Evolutionary conservation across 1,140 invertebrate species (phyloP).

Genomic region (Dreissena rostriformis): DNA sequence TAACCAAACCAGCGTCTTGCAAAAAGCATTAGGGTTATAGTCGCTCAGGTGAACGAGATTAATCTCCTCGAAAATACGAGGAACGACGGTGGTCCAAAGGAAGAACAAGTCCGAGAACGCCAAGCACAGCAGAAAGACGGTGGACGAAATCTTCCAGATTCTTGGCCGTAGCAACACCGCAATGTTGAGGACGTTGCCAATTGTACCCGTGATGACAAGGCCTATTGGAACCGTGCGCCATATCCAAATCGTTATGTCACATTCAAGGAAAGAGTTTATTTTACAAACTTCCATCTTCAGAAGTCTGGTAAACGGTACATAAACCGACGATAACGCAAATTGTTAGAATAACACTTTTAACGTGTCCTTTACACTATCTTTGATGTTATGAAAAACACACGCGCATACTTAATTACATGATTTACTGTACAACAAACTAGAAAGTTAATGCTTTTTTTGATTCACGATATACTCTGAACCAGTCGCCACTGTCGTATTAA

Average conservation of each 20-base stretch:
- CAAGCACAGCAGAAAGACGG: neutral
- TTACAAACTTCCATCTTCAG: neutral
- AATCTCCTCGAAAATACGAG: neutral
- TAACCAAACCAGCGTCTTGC: neutral
- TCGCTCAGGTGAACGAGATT: neutral
- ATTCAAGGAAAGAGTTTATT: too few relatives aligned
- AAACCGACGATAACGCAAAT: too few relatives aligned
- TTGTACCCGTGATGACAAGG: neutral
- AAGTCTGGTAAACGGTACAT: too few relatives aligned
- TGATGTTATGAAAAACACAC: too few relatives aligned
- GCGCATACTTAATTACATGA: too few relatives aligned
- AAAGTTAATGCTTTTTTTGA: too few relatives aligned
- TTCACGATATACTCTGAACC: too few relatives aligned
- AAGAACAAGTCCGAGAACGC: slow-evolving; percentile 2
- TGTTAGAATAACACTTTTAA: neutral
- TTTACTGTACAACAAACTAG: too few relatives aligned
- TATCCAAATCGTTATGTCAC: neutral
- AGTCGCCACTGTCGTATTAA: too few relatives aligned
- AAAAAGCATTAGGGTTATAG: neutral
- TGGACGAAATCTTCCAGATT: neutral
- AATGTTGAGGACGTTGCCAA: slow-evolving; percentile 2
- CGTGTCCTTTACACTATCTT: too few relatives aligned
- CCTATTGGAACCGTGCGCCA: neutral
- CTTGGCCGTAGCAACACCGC: neutral
- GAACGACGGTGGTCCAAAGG: slow-evolving; percentile 1